phyloP scores from a whole-genome alignment of 2,113 vertebrate species.

The Myiagra hebetior region DNA sequence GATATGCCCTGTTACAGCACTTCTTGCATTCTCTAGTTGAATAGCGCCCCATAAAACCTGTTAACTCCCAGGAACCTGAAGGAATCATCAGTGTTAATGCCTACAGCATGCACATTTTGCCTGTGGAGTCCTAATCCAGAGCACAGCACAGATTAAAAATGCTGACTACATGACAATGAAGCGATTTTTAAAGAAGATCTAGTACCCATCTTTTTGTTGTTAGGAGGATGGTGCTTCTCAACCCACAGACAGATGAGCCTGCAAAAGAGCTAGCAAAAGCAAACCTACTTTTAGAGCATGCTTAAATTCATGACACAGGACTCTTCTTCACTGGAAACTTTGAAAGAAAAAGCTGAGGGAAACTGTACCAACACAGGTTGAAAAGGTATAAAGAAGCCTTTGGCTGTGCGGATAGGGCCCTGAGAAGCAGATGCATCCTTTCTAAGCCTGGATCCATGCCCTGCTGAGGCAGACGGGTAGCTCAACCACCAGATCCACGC shows the following conservation, averaged over 20 bases:
- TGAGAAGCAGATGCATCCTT: not conserved
- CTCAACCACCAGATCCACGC: rapidly evolving
- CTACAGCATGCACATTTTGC: not conserved
- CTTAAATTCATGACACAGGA: rapidly evolving
- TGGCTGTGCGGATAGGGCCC: rapidly evolving
- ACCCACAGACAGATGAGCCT: not conserved
- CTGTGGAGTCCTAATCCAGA: not conserved
- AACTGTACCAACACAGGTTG: not conserved
- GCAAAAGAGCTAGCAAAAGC: not conserved
- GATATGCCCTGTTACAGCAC: not conserved
- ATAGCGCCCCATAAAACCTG: not conserved
- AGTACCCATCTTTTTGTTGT: not conserved
- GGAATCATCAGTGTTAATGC: not conserved
- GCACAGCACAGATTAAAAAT: not conserved
- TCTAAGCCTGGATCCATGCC: not conserved
- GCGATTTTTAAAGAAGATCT: rapidly evolving
- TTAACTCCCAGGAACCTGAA: not conserved
- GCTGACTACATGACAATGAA: not conserved
- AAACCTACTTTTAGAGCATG: not conserved
- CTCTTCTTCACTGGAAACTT: not conserved
- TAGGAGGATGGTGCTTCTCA: not conserved
- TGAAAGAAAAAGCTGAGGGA: not conserved
- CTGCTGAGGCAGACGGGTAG: rapidly evolving
- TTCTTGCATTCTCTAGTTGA: not conserved
- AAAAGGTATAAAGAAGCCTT: not conserved